Evolutionary conservation across 2,888 invertebrate genomes (phyloP).

Genomic region (Ctena decussata): DNA sequence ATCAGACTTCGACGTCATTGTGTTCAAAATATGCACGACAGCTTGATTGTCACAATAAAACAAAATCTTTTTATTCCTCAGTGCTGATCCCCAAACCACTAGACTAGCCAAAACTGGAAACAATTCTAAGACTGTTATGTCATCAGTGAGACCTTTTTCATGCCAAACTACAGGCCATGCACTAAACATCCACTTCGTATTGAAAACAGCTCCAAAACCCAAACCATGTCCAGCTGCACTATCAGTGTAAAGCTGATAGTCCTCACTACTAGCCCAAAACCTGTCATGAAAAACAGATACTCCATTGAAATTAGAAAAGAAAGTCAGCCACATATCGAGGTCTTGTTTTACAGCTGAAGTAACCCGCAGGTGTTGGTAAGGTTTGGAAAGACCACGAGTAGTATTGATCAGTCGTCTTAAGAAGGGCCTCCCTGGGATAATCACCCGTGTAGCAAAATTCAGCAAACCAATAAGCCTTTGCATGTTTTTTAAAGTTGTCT

Average conservation of each 20-base stretch:
- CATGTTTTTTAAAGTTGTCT: not conserved
- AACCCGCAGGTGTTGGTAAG: no score
- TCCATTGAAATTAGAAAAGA: no score
- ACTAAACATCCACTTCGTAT: not conserved
- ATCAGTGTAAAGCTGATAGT: constrained; percentile 8
- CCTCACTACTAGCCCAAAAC: not conserved
- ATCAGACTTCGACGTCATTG: constrained; percentile 8
- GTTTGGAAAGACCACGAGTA: no score
- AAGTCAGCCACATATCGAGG: no score
- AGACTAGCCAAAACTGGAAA: constrained; percentile 16
- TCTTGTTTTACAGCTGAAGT: not conserved
- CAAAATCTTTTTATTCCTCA: constrained; percentile 11
- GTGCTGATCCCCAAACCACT: constrained; percentile 1
- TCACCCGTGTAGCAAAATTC: no score
- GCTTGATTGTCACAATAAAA: constrained; percentile 41
- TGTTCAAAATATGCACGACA: constrained; percentile 35
- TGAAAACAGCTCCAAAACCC: constrained; percentile 21
- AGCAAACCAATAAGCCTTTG: no score
- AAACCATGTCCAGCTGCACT: not conserved
- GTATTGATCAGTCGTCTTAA: no score
- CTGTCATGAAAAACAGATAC: no score
- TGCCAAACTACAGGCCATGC: constrained; percentile 3
- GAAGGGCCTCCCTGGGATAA: no score
- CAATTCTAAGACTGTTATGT: constrained; percentile 25
- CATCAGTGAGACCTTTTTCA: not conserved